Evolutionary conservation across 2,797 vertebrate species (phyloP).

Genomic region (Ctenopoma kingsleyae): DNA sequence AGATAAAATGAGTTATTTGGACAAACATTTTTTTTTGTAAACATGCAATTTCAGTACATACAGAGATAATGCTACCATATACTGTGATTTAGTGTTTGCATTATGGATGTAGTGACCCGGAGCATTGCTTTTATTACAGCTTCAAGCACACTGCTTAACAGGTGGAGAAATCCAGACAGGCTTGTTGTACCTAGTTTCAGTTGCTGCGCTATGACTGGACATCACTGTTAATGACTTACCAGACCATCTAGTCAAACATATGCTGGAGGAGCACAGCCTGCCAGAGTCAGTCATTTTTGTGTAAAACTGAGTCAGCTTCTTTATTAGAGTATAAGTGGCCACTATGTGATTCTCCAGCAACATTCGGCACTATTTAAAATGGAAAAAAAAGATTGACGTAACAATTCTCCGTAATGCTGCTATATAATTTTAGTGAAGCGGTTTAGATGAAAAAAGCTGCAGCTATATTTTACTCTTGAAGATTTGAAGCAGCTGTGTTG

Average conservation of each 20-base stretch:
- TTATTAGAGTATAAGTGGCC: slow-evolving; percentile 11
- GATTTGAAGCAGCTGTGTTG: slow-evolving; percentile 18
- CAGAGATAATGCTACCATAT: too few relatives aligned
- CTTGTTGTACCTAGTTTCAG: neutral
- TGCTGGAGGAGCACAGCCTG: neutral
- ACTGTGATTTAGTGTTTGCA: too few relatives aligned
- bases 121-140: neutral
- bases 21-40: too few relatives aligned
- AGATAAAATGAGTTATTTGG: too few relatives aligned
- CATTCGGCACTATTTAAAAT: slow-evolving; percentile 42
- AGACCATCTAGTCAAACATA: slow-evolving; percentile 2
- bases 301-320: slow-evolving; percentile 17
- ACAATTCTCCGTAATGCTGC: slow-evolving; percentile 27
- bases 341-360: slow-evolving; percentile 35
- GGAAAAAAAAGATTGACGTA: slow-evolving; percentile 40
- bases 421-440: slow-evolving; percentile 35
- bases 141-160: neutral
- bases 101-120: too few relatives aligned
- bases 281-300: slow-evolving; percentile 8
- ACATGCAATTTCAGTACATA: too few relatives aligned
- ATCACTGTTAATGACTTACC: slow-evolving; percentile 26
- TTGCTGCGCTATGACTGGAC: slow-evolving; percentile 4
- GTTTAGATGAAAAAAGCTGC: slow-evolving; percentile 34
- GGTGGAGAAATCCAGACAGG: slow-evolving; percentile 13
- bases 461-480: slow-evolving; percentile 42